Evolutionary conservation across 2,888 invertebrate genomes (phyloP), one percentile per base, ranked within the genome.

Genomic region (Heliconius sara): DNA sequence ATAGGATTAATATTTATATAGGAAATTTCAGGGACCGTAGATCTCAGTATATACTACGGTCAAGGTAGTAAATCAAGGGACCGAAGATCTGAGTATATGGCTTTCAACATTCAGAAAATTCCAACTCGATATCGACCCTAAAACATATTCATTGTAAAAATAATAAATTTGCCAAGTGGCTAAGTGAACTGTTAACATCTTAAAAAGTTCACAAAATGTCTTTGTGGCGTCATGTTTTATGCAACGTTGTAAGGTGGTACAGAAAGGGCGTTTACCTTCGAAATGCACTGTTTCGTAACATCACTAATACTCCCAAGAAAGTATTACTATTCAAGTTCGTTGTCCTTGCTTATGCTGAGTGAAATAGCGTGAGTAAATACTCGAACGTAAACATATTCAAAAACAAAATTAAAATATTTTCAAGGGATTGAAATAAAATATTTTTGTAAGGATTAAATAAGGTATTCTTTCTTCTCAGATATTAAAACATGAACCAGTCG

Each of bases 281-380:
- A 78, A 75, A 60, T 76, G 73, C 65, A 65, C 66, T 68, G 78
- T 80, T 82, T 79, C 75, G 76, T 80, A 80, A 80, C 52, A 76
- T 78, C 73, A 73, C 63, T 72, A 76, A 79, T 77, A 75, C 80
- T 75, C 77, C 68, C 80, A 83, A 83, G 87, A 89, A 89, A 89
- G 86, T 86, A 85, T 87, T 86, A 89, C 87, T 85, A 85, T 76
- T 80, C 82, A 85, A 89, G 93, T 93, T 93, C 92, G 90, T 89
- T 87, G 93, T 85, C 90, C 92, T 79, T 81, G 82, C 66, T 81
- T 78, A 82, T 76, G 13, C n/a, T 30, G 63, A 84, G n/a, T n/a
- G n/a, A 85, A 84, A 81, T 87, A 85, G 68, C 71, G 75, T 63
- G 63, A 43, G 43, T 63, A 66, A 63, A 27, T 68, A 74, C 34